These are phyloP conservation scores for Zaprionus kolodkinae DNA, from an alignment of 1,140 invertebrate species.

Conservation along the genomic window DNA sequence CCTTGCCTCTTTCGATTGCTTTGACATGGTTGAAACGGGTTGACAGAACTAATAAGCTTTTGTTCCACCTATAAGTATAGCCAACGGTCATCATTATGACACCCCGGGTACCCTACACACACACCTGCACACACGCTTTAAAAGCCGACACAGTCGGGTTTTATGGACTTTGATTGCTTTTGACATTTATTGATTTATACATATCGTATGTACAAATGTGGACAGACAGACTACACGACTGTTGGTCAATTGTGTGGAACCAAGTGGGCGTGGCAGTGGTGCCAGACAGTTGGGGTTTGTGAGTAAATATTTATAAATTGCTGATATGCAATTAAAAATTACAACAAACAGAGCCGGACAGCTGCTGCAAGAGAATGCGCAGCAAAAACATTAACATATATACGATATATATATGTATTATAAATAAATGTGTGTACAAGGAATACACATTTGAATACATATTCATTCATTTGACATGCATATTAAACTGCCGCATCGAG, in stretches of 20 bases:
- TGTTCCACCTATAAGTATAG: neutral
- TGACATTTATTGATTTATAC: slow-evolving; percentile 76
- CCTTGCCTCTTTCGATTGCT: no score
- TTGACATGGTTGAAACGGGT: neutral
- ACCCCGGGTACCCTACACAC: neutral
- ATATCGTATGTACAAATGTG: slow-evolving; percentile 43
- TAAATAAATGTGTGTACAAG: neutral
- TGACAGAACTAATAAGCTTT: slow-evolving; percentile 4
- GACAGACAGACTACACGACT: no score
- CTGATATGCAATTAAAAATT: slow-evolving; percentile 75
- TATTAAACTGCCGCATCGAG: neutral
- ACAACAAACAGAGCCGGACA: slow-evolving; percentile 52
- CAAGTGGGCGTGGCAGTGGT: neutral
- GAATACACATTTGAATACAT: neutral
- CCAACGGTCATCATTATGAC: slow-evolving; percentile 47
- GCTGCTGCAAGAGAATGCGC: slow-evolving; percentile 51
- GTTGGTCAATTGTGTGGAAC: slow-evolving; percentile 10
- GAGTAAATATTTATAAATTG: slow-evolving; percentile 70
- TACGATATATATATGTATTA: slow-evolving; percentile 8
- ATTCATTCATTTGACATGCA: neutral
- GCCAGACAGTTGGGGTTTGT: neutral
- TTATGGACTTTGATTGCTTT: slow-evolving; percentile 71
- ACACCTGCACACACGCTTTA: slow-evolving; percentile 13
- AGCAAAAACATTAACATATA: slow-evolving; percentile 27
- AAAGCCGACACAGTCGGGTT: slow-evolving; percentile 45